phyloP scores from a whole-genome alignment of 2,888 invertebrate genomes.

The Lottia gigantea region DNA sequence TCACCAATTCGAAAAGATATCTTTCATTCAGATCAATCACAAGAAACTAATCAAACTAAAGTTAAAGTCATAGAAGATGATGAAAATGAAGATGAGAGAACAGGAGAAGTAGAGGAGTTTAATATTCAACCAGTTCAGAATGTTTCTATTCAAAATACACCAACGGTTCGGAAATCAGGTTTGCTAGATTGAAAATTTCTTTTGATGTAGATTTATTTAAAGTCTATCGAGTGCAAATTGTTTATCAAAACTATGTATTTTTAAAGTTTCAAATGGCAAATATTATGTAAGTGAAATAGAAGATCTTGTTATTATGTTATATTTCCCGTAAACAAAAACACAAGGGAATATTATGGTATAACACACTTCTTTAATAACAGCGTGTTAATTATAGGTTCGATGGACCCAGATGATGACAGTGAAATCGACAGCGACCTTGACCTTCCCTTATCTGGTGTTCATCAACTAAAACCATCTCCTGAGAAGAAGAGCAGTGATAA shows the following conservation, averaged over 20 bases:
- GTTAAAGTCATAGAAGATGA: too few relatives aligned
- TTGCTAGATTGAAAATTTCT: not conserved
- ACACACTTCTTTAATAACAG: too few relatives aligned
- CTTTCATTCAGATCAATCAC: constrained; percentile 14
- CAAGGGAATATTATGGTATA: too few relatives aligned
- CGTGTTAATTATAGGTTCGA: not conserved
- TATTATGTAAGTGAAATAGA: too few relatives aligned
- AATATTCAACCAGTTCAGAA: constrained; percentile 18
- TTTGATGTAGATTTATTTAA: too few relatives aligned
- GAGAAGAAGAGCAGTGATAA: constrained; percentile 9
- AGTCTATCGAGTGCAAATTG: too few relatives aligned
- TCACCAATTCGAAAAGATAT: constrained; percentile 18
- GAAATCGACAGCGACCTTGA: constrained; percentile 50
- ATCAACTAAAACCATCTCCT: constrained; percentile 26
- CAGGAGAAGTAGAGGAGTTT: constrained; percentile 14
- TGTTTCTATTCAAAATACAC: constrained; percentile 15
- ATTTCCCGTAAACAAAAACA: too few relatives aligned
- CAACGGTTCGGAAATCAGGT: constrained; percentile 5
- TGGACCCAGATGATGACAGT: constrained; percentile 42
- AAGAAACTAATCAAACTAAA: constrained; percentile 15
- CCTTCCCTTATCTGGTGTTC: constrained; percentile 38
- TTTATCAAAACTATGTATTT: too few relatives aligned
- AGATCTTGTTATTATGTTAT: too few relatives aligned
- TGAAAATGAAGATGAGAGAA: not conserved
- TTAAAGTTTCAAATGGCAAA: too few relatives aligned